Evolutionary conservation across 1,140 invertebrate species (phyloP).

Genomic region (Drosophila varians): DNA sequence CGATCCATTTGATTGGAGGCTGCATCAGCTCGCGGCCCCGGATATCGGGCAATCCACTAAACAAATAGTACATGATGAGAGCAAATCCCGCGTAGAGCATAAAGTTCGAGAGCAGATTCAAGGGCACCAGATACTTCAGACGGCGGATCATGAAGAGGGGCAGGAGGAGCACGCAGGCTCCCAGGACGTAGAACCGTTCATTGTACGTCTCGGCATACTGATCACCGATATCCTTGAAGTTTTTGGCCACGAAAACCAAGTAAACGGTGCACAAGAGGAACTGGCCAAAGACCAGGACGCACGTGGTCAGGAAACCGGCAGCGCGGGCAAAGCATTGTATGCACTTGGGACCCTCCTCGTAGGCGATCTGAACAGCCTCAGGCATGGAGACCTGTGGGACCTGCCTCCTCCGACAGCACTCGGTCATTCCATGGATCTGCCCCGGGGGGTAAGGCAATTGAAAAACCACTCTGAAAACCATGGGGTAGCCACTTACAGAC

Average conservation of each 20-base stretch:
- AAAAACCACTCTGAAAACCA: background rate
- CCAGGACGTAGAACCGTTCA: conserved; percentile 52
- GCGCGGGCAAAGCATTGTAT: conserved; percentile 34
- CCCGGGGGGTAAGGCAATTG: background rate
- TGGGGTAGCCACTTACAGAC: conserved; percentile 49
- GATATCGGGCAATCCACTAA: conserved; percentile 33
- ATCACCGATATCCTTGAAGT: conserved; percentile 66
- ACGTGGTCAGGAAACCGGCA: conserved; percentile 47
- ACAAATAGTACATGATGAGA: conserved; percentile 59
- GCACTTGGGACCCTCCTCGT: conserved; percentile 46
- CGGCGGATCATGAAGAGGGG: conserved; percentile 55
- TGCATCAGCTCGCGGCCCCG: conserved; percentile 18
- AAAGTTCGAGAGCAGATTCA: conserved; percentile 55
- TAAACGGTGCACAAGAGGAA: conserved; percentile 64
- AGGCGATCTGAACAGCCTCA: conserved; percentile 57
- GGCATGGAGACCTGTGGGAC: conserved; percentile 69
- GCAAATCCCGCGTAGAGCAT: conserved; percentile 52
- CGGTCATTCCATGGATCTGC: conserved; percentile 63
- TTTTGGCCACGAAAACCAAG: conserved; percentile 65
- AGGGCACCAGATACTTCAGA: conserved; percentile 56
- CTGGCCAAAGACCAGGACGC: conserved; percentile 59
- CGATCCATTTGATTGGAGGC: conserved; percentile 39
- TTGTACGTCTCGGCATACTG: conserved; percentile 24
- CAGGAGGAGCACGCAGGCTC: conserved; percentile 40
- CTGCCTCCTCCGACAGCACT: conserved; percentile 54